A percentile compares a stretch with the other conserved stretches of the same genome.
Conservation (phyloP, 2,888 invertebrate genomes). For the Glaucopsyche alexis region DNA sequence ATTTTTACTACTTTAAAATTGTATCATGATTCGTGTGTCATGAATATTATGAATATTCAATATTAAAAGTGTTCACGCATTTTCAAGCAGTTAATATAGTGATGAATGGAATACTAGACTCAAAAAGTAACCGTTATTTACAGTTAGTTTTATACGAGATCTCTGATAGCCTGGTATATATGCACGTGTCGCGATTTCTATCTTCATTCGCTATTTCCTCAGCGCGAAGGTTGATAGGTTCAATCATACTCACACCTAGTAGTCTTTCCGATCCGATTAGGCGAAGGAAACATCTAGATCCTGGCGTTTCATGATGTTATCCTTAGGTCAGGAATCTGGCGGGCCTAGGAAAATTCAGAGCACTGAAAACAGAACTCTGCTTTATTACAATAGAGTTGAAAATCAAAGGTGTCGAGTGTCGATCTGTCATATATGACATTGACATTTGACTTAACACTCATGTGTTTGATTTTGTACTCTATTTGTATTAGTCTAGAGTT, state of each 20-base stretch:
- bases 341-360: too few relatives aligned
- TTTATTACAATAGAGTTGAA: too few relatives aligned
- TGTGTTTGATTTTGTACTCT: too few relatives aligned
- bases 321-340: too few relatives aligned
- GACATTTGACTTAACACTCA: too few relatives aligned
- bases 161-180: not conserved
- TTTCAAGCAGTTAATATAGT: not conserved
- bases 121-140: not conserved
- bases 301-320: not conserved
- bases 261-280: constrained; percentile 31
- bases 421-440: too few relatives aligned
- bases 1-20: too few relatives aligned
- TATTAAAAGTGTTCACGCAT: not conserved
- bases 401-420: too few relatives aligned
- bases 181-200: constrained; percentile 32
- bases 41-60: not conserved
- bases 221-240: constrained; percentile 40
- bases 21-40: too few relatives aligned
- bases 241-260: constrained; percentile 42
- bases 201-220: constrained; percentile 39
- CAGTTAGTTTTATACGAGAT: not conserved
- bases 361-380: too few relatives aligned
- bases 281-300: constrained; percentile 35
- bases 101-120: not conserved
- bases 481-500: too few relatives aligned